Evolutionary conservation across 2,797 vertebrate genomes (phyloP).

Genomic region (Sitta carolinensis): DNA sequence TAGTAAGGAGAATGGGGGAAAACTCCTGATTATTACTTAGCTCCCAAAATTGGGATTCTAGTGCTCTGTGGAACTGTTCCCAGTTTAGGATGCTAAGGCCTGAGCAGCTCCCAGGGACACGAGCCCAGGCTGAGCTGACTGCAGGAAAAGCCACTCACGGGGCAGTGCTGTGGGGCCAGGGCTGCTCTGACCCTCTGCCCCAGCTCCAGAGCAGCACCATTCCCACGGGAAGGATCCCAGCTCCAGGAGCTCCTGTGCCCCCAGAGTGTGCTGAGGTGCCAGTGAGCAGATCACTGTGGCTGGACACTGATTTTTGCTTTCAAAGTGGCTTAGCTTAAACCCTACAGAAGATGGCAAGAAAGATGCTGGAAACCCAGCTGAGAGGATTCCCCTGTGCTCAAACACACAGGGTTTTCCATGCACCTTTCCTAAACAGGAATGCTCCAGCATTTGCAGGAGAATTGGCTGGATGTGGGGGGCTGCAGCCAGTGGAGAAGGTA

Average conservation of each 20-base stretch:
- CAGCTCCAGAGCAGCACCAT: fast-evolving
- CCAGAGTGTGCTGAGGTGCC: neutral
- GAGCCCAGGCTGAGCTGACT: neutral
- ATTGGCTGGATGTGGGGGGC: fast-evolving
- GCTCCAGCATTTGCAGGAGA: neutral
- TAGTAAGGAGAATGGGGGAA: neutral
- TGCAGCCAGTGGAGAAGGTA: neutral
- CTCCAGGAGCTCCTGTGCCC: neutral
- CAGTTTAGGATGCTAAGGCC: neutral
- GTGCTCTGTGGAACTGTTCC: neutral
- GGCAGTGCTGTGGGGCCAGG: neutral
- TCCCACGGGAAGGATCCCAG: fast-evolving
- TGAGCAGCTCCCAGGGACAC: too few species aligned
- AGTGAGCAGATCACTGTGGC: fast-evolving
- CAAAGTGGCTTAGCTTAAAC: neutral
- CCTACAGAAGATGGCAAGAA: neutral
- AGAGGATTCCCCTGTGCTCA: neutral
- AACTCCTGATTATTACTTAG: neutral
- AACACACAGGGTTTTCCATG: fast-evolving
- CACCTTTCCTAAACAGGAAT: fast-evolving
- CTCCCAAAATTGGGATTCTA: neutral
- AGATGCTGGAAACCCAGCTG: neutral
- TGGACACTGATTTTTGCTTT: neutral
- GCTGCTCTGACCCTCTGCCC: neutral
- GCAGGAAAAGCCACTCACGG: fast-evolving